Percentiles rank a stretch among this genome's conserved stretches.
Evolutionary conservation across 1,140 invertebrate species (phyloP).

Genomic region (Nasonia longicornis): DNA sequence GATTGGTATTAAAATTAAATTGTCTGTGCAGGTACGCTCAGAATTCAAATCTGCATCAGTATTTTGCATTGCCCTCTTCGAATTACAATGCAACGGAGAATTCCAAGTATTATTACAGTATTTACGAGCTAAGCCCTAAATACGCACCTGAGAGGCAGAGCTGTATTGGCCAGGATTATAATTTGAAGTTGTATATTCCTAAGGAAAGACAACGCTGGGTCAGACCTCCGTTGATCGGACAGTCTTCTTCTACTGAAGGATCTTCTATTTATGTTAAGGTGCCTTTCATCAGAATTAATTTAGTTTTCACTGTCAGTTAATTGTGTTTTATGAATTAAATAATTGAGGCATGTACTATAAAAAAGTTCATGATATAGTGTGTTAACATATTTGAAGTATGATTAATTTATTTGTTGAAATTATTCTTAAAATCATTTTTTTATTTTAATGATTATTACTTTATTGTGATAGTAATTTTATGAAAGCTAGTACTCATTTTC

Average conservation of each 20-base stretch:
- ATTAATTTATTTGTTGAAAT: too few relatives aligned
- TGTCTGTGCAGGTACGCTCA: slow-evolving; percentile 57
- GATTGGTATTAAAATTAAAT: neutral
- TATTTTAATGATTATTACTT: too few relatives aligned
- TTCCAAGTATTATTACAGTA: slow-evolving; percentile 57
- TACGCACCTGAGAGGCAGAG: slow-evolving; percentile 46
- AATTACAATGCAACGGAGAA: slow-evolving; percentile 48
- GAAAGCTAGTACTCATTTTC: too few relatives aligned
- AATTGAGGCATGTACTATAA: too few relatives aligned
- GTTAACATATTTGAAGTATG: too few relatives aligned
- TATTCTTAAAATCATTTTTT: too few relatives aligned
- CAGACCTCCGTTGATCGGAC: slow-evolving; percentile 62
- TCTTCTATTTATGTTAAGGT: slow-evolving; percentile 49
- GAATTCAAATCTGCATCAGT: slow-evolving; percentile 61
- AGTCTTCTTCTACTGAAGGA: slow-evolving; percentile 54
- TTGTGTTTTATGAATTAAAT: too few relatives aligned
- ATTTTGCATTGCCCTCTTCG: slow-evolving; percentile 59
- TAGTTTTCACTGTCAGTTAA: too few relatives aligned
- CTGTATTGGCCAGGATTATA: slow-evolving; percentile 54
- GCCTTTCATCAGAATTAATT: slow-evolving; percentile 8
- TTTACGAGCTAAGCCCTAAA: slow-evolving; percentile 55
- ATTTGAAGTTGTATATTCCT: slow-evolving; percentile 52
- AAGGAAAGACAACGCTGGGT: slow-evolving; percentile 62
- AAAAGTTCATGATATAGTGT: too few relatives aligned
- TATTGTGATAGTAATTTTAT: too few relatives aligned